phyloP scores from a whole-genome alignment of 2,888 invertebrate genomes.

The Caenorhabditis doughertyi region DNA sequence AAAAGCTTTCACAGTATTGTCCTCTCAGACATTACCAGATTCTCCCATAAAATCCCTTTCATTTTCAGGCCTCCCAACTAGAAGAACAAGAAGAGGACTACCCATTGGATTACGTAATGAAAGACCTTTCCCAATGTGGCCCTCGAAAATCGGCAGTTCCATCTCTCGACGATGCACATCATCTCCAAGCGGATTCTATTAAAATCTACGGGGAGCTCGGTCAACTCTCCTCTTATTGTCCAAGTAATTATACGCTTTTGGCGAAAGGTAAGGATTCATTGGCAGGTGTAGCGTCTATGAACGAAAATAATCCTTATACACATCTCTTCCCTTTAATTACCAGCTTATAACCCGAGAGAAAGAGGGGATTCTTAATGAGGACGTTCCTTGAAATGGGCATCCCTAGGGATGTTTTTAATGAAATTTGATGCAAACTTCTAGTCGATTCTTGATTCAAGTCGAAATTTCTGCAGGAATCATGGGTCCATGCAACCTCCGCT shows the following conservation, averaged over 20 bases:
- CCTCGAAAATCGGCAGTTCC: slow-evolving; percentile 32
- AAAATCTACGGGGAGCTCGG: slow-evolving; percentile 72
- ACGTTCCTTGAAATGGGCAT: slow-evolving; percentile 9
- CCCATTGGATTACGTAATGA: slow-evolving; percentile 66
- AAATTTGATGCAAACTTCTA: neutral
- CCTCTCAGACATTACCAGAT: no score
- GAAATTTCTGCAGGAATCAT: slow-evolving; percentile 65
- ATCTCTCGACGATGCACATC: slow-evolving; percentile 47
- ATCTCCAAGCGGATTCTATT: slow-evolving; percentile 55
- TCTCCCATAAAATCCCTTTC: neutral
- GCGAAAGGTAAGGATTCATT: slow-evolving; percentile 56
- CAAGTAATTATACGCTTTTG: slow-evolving; percentile 70
- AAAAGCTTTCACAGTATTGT: no score
- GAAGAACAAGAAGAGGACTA: slow-evolving; percentile 66
- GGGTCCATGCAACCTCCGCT: slow-evolving; percentile 70
- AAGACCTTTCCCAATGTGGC: slow-evolving; percentile 55
- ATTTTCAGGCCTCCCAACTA: slow-evolving; percentile 59
- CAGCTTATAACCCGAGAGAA: slow-evolving; percentile 17
- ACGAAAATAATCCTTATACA: neutral
- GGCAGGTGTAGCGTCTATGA: slow-evolving; percentile 22
- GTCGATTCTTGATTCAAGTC: neutral
- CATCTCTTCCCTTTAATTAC: slow-evolving; percentile 28
- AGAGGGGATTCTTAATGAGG: slow-evolving; percentile 26
- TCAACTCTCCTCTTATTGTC: slow-evolving; percentile 73
- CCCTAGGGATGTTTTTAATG: slow-evolving; percentile 19